Conservation (phyloP, 2,113 vertebrate species). For the Aix galericulata region DNA sequence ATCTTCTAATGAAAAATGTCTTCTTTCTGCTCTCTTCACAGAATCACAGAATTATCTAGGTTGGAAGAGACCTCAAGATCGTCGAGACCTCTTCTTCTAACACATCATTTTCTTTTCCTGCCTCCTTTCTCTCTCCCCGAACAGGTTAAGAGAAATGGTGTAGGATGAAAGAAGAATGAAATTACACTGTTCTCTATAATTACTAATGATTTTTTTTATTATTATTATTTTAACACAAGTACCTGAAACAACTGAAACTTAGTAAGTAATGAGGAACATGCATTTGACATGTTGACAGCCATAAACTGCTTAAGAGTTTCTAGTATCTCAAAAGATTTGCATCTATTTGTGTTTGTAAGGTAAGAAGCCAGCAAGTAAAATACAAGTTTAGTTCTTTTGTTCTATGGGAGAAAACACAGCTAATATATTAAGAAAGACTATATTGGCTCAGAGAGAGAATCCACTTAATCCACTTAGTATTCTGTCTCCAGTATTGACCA, state of each 20-base stretch:
- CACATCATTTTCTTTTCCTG: not conserved
- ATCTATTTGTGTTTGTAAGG: not conserved
- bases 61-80: no score
- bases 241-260: not conserved
- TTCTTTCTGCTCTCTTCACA: not conserved
- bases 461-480: not conserved
- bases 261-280: not conserved
- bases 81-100: not conserved
- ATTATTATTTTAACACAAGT: not conserved
- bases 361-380: not conserved
- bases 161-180: not conserved
- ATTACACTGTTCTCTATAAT: not conserved
- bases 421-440: not conserved
- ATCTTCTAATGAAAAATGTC: not conserved
- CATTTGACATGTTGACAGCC: not conserved
- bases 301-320: not conserved
- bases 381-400: not conserved
- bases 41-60: no score
- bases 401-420: not conserved
- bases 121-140: not conserved
- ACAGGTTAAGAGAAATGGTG: not conserved
- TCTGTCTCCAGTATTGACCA: not conserved
- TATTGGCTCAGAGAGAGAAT: not conserved
- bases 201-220: not conserved
- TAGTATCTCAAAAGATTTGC: not conserved